Conservation (phyloP, 2,113 vertebrate genomes). For the Cyphomyrus plagiostoma region DNA sequence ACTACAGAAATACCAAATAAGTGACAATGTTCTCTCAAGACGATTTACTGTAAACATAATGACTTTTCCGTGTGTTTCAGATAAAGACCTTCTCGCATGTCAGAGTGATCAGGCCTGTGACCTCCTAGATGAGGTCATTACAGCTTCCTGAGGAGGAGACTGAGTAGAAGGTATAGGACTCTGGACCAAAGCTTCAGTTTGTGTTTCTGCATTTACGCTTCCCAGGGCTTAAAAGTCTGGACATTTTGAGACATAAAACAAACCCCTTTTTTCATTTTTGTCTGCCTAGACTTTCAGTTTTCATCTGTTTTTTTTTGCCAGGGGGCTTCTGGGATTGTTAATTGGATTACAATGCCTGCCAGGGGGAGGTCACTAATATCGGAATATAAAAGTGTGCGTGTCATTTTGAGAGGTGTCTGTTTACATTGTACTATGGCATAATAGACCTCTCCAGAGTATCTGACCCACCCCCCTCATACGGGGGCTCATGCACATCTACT, state of each 20-base stretch:
- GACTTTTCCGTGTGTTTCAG: neutral
- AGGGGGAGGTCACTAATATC: neutral
- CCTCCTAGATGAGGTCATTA: neutral
- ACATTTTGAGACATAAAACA: neutral
- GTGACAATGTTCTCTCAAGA: neutral
- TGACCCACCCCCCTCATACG: neutral
- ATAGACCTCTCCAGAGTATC: neutral
- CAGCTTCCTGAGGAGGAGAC: neutral
- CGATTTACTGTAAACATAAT: neutral
- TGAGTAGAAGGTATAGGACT: neutral
- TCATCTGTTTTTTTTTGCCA: neutral
- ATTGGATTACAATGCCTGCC: neutral
- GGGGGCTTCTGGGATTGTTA: neutral
- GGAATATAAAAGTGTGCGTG: neutral
- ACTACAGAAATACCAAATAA: neutral
- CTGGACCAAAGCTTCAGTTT: neutral
- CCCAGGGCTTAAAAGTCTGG: neutral
- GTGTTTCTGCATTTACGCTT: neutral
- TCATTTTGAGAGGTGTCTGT: neutral
- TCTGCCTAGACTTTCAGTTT: neutral
- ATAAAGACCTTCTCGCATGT: neutral
- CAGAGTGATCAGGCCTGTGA: neutral
- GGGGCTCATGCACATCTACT: neutral
- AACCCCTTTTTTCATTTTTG: neutral
- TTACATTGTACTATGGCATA: neutral